Conservation (phyloP, 1,140 invertebrate species). For the Augochlora pura region DNA sequence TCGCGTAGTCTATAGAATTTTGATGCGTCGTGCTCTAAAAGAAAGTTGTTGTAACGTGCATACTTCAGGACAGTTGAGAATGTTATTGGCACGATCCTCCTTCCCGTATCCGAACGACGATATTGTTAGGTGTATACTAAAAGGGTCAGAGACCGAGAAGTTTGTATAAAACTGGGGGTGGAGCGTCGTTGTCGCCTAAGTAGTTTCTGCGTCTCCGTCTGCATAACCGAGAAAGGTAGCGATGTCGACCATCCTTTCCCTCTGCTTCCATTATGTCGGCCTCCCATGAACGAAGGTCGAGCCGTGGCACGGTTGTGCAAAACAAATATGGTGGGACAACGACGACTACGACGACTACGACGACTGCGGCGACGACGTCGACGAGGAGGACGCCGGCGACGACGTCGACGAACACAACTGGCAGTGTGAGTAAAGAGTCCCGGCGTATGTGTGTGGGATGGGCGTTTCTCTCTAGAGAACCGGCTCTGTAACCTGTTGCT, state of each 20-base stretch:
- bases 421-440: not conserved
- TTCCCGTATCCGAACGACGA: too few relatives aligned
- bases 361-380: constrained; percentile 8
- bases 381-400: not conserved
- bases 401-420: not conserved
- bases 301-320: constrained; percentile 4
- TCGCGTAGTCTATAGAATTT: too few relatives aligned
- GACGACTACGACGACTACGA: constrained; percentile 4
- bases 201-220: not conserved
- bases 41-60: too few relatives aligned
- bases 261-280: constrained; percentile 14
- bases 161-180: too few relatives aligned
- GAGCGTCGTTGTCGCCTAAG: not conserved
- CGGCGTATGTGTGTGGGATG: too few relatives aligned
- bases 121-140: too few relatives aligned
- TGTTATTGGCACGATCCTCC: too few relatives aligned
- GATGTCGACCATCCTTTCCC: not conserved
- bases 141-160: too few relatives aligned
- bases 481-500: constrained; percentile 67
- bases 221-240: constrained; percentile 15
- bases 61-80: too few relatives aligned
- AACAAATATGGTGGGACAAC: constrained; percentile 26
- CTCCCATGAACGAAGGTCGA: constrained; percentile 23
- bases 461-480: constrained; percentile 19
- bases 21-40: too few relatives aligned